Evolutionary conservation across 2,888 invertebrate genomes (phyloP).

Genomic region (Cremastinae sp.): DNA sequence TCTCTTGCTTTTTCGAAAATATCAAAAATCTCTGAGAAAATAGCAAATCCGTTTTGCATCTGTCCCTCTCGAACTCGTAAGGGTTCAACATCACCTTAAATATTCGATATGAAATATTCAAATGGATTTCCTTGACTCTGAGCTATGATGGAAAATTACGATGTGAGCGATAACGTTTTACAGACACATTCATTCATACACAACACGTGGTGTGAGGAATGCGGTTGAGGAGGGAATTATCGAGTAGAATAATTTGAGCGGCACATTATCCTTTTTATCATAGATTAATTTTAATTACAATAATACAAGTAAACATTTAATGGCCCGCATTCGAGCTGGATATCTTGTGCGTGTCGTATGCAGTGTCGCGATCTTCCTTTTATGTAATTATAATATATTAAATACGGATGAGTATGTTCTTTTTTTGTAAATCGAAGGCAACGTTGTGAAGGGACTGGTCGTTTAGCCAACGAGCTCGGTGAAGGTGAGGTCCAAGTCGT

Average conservation of each 20-base stretch:
- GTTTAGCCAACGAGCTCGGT: constrained; percentile 87
- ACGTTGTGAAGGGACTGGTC: constrained; percentile 26
- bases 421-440: constrained; percentile 46
- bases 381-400: background rate
- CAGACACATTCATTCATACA: too few species aligned
- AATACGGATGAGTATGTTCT: constrained; percentile 25
- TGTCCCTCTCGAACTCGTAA: too few species aligned
- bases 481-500: constrained; percentile 99
- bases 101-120: too few species aligned
- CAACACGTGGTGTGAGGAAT: background rate
- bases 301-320: constrained; percentile 73
- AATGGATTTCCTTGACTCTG: background rate
- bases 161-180: too few species aligned
- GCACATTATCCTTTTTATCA: constrained; percentile 65
- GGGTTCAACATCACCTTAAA: too few species aligned
- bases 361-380: constrained; percentile 48
- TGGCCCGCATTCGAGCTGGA: constrained; percentile 60
- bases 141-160: background rate
- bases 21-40: too few species aligned
- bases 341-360: constrained; percentile 59
- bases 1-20: constrained; percentile 36
- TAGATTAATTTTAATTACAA: constrained; percentile 76
- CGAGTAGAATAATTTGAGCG: constrained; percentile 10
- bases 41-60: too few species aligned
- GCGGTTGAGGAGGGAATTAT: background rate